Percentiles rank a stretch among this genome's conserved stretches.
phyloP scores from a whole-genome alignment of 2,888 invertebrate genomes.

The Sarcophaga carnaria region DNA sequence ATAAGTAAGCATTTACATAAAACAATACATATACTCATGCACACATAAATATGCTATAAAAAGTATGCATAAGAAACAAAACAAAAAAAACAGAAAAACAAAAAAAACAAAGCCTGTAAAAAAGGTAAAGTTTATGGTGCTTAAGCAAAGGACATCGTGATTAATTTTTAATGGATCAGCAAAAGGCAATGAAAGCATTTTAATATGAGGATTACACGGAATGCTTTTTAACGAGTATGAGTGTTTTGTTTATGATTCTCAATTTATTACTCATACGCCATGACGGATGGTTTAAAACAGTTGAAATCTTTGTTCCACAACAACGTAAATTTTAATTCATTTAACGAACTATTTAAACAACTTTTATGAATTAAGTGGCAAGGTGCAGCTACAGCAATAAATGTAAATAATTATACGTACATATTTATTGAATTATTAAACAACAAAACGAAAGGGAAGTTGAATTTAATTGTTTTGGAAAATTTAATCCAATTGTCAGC shows the following conservation, averaged over 20 bases:
- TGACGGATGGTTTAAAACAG: not conserved
- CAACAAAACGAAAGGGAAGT: no score
- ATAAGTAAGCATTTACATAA: slow-evolving; percentile 18
- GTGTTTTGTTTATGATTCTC: not conserved
- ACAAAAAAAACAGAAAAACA: no score
- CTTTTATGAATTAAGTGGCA: no score
- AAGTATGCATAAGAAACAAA: not conserved
- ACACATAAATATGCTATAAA: slow-evolving; percentile 12
- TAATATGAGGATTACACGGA: slow-evolving; percentile 17
- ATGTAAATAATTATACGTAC: no score
- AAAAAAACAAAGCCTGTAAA: not conserved
- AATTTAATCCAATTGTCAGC: no score
- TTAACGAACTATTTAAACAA: no score
- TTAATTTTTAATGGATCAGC: slow-evolving; percentile 53
- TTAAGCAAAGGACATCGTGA: slow-evolving; percentile 54
- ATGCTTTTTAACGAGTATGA: not conserved
- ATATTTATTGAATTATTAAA: no score
- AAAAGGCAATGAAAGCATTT: slow-evolving; percentile 36
- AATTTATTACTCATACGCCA: not conserved
- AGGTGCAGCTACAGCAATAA: no score
- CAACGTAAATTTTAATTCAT: no score
- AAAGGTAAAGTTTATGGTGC: slow-evolving; percentile 39
- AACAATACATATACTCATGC: slow-evolving; percentile 26
- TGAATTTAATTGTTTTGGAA: no score
- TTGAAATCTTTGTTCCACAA: no score